Conservation (phyloP, 2,797 vertebrate genomes). For the Crocidura indochinensis region DNA sequence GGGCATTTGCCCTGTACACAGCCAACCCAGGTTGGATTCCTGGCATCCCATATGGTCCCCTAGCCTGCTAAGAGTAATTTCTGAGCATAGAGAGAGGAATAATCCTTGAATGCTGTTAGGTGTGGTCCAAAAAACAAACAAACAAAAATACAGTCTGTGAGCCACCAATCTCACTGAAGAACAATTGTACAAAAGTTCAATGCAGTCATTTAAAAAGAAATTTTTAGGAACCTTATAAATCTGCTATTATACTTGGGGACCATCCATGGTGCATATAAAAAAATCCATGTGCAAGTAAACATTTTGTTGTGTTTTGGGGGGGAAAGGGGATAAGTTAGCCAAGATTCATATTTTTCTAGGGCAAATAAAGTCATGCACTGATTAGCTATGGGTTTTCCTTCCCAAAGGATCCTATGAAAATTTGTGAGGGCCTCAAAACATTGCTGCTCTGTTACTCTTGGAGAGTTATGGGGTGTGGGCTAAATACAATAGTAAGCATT, state of each 20-base stretch:
- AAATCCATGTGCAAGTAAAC: slow-evolving; percentile 73
- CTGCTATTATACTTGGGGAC: slow-evolving; percentile 61
- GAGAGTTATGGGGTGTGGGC: slow-evolving; percentile 30
- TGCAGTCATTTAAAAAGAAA: slow-evolving; percentile 55
- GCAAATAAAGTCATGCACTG: slow-evolving; percentile 62
- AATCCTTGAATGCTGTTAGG: too few relatives aligned
- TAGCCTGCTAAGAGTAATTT: too few relatives aligned
- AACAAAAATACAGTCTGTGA: slow-evolving; percentile 59
- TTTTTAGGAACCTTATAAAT: slow-evolving; percentile 81
- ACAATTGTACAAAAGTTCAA: slow-evolving; percentile 75
- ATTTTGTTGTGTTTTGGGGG: slow-evolving; percentile 79
- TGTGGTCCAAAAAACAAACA: too few relatives aligned
- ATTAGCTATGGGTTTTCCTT: slow-evolving; percentile 51
- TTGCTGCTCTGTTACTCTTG: slow-evolving; percentile 30
- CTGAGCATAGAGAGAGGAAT: too few relatives aligned
- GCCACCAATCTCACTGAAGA: slow-evolving; percentile 68
- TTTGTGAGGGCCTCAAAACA: background rate
- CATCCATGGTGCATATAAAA: slow-evolving; percentile 63
- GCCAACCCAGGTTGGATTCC: too few relatives aligned
- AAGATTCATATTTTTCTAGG: slow-evolving; percentile 79
- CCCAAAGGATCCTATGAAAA: background rate
- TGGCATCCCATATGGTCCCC: too few relatives aligned
- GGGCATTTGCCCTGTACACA: too few relatives aligned
- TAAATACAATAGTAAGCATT: slow-evolving; percentile 30
- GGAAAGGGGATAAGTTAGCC: slow-evolving; percentile 70